phyloP scores from a whole-genome alignment of 2,888 invertebrate genomes.

The Hipparchia semele region DNA sequence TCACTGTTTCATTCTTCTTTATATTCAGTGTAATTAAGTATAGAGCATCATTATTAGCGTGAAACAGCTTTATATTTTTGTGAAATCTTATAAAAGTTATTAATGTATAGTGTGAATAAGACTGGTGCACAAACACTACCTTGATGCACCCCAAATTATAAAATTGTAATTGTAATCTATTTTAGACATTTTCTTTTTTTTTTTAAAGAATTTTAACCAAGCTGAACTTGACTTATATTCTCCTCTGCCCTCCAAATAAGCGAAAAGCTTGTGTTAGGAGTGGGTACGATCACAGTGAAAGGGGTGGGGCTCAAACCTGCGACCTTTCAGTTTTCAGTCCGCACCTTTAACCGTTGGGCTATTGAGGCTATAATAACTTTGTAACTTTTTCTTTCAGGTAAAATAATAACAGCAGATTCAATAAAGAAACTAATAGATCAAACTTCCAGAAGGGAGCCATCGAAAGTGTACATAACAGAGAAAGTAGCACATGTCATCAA shows the following conservation, averaged over 20 bases:
- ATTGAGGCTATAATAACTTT: too few relatives aligned
- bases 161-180: not conserved
- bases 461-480: conserved; percentile 52
- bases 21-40: too few relatives aligned
- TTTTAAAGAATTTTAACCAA: too few relatives aligned
- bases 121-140: not conserved
- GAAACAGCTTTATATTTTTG: not conserved
- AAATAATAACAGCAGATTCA: conserved; percentile 48
- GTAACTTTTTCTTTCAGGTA: conserved; percentile 47
- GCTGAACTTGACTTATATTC: too few relatives aligned
- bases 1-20: not conserved
- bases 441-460: conserved; percentile 19
- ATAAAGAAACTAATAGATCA: conserved; percentile 46
- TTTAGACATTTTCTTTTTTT: too few relatives aligned
- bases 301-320: too few relatives aligned
- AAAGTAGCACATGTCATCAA: conserved; percentile 60
- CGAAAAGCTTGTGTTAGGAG: too few relatives aligned
- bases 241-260: too few relatives aligned
- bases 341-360: too few relatives aligned
- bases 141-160: not conserved
- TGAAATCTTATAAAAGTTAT: not conserved
- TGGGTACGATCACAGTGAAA: not conserved
- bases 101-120: not conserved
- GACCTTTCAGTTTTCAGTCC: too few relatives aligned
- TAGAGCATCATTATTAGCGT: too few relatives aligned